phyloP scores from a whole-genome alignment of 2,797 vertebrate species.

The Petrocephalus schoutedeni region DNA sequence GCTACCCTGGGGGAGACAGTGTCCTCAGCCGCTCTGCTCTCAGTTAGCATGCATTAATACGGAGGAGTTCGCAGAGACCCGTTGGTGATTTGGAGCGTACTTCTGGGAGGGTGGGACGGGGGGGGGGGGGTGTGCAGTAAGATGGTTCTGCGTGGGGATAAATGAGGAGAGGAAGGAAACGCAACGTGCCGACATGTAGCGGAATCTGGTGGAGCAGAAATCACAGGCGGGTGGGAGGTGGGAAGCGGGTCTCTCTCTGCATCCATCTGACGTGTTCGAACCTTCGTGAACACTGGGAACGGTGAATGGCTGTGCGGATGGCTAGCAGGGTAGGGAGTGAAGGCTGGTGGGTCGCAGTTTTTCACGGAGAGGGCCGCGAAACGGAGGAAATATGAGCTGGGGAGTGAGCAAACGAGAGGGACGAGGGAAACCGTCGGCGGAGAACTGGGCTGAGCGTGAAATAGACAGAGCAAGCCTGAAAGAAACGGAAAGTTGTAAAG shows the following conservation, averaged over 20 bases:
- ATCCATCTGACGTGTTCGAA: neutral
- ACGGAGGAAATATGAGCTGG: neutral
- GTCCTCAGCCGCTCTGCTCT: neutral
- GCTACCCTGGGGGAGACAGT: neutral
- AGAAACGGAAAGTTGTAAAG: conserved; percentile 4
- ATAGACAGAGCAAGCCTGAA: neutral
- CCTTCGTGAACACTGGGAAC: neutral
- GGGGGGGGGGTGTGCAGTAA: neutral
- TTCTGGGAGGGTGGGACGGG: neutral
- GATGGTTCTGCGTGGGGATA: neutral
- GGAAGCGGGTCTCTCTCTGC: neutral
- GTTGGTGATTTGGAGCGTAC: neutral
- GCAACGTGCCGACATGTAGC: neutral
- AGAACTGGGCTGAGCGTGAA: neutral
- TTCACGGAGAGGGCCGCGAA: neutral
- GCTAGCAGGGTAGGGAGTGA: neutral
- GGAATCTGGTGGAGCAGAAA: neutral
- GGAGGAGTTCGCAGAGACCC: neutral
- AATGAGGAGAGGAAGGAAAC: neutral
- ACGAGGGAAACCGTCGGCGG: neutral
- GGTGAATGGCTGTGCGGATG: neutral
- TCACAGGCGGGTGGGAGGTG: neutral
- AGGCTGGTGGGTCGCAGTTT: neutral
- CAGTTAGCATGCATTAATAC: neutral
- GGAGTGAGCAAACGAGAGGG: neutral